Evolutionary conservation across 2,888 invertebrate genomes (phyloP).

Genomic region (Conchocele bisecta): DNA sequence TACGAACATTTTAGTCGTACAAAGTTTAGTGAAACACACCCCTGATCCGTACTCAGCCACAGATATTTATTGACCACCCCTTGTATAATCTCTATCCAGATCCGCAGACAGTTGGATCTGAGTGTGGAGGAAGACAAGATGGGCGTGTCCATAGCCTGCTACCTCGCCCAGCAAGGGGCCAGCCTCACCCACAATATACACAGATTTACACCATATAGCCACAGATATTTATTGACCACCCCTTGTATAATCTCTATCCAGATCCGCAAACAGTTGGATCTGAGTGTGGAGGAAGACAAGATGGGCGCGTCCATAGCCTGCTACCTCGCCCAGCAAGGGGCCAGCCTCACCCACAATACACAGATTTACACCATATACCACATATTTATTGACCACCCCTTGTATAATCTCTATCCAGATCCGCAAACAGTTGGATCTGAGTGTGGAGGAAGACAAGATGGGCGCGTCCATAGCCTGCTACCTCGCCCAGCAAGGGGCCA

Average conservation of each 20-base stretch:
- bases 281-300: conserved; percentile 72
- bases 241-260: too few relatives aligned
- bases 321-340: conserved; percentile 87
- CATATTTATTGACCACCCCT: too few relatives aligned
- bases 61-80: too few relatives aligned
- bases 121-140: conserved; percentile 79
- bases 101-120: conserved; percentile 73
- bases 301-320: conserved; percentile 89
- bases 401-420: conserved; percentile 69
- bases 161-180: conserved; percentile 86
- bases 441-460: conserved; percentile 79
- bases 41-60: too few relatives aligned
- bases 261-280: conserved; percentile 74
- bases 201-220: too few relatives aligned
- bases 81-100: conserved; percentile 67
- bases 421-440: conserved; percentile 71
- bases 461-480: conserved; percentile 89
- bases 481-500: conserved; percentile 86
- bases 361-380: too few relatives aligned
- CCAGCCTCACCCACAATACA: conserved; percentile 86
- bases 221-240: too few relatives aligned
- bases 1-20: too few relatives aligned
- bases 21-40: too few relatives aligned
- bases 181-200: conserved; percentile 86
- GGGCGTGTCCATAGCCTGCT: conserved; percentile 89